These are phyloP conservation scores for Homalodisca vitripennis DNA, from an alignment of 1,140 invertebrate species.

Conservation along the genomic window DNA sequence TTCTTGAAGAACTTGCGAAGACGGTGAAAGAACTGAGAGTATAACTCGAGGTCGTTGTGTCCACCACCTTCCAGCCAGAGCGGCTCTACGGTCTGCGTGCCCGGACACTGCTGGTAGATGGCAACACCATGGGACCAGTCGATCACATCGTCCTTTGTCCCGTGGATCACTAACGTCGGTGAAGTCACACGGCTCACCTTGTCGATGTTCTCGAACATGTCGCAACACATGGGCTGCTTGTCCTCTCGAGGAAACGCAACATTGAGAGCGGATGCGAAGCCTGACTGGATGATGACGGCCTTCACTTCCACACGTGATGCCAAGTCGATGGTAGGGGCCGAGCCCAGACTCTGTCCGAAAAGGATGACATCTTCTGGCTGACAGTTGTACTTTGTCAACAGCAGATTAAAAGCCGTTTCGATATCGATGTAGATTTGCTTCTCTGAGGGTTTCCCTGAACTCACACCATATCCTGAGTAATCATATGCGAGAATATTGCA, in stretches of 20 bases:
- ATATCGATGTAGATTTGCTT: conserved; percentile 77
- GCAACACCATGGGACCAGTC: conserved; percentile 70
- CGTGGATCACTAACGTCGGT: conserved; percentile 73
- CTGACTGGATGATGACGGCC: conserved; percentile 59
- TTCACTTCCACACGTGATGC: conserved; percentile 65
- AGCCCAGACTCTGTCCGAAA: conserved; percentile 69
- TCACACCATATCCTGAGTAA: conserved; percentile 65
- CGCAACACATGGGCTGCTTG: conserved; percentile 21
- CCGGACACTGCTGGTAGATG: conserved; percentile 65
- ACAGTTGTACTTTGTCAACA: conserved; percentile 61
- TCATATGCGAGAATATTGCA: conserved; percentile 78
- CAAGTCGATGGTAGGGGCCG: conserved; percentile 68
- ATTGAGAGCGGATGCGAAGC: conserved; percentile 34
- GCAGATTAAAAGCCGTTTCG: conserved; percentile 62
- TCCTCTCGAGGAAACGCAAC: conserved; percentile 31
- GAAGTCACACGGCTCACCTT: conserved; percentile 69
- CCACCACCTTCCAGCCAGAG: conserved; percentile 80
- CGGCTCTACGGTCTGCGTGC: conserved; percentile 62
- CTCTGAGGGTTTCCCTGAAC: conserved; percentile 67
- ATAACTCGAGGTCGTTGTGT: conserved; percentile 98
- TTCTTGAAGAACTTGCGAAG: conserved; percentile 78
- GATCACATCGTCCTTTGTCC: conserved; percentile 76
- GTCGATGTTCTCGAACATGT: conserved; percentile 49
- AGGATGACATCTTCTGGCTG: conserved; percentile 67
- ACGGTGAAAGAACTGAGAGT: conserved; percentile 93